Evolutionary conservation across 2,113 vertebrate species (phyloP), one percentile per base, ranked within the genome.

Genomic region (Carassius carassius): DNA sequence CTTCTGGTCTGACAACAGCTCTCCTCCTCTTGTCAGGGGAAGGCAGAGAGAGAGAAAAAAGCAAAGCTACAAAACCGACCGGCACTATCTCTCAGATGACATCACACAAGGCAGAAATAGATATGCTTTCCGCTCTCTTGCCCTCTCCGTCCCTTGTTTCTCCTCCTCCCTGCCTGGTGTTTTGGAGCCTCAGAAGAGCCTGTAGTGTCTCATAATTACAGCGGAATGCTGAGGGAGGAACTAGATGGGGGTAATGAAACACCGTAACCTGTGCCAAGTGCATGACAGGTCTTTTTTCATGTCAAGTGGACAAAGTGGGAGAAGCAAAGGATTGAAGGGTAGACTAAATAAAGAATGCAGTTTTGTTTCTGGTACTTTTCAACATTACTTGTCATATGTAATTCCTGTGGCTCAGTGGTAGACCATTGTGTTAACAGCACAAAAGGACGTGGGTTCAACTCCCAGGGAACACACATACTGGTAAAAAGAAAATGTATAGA

Each of bases 71-170:
- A 83, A 85, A 29, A 78, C 84, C 80, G 9, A 49, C 89, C 90
- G 89, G 90, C 90, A 91, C 91, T 89, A 29, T 29, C 89, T 90
- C 88, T 90, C 82, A 79, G 88, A 91, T 91, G 95, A 95, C 94
- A 94, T 95, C 94, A 95, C 91, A 89, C 63, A 8, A 65, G 72
- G 86, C 92, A 88, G 92, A 92, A 93, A 89, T 86, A 92, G 89
- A 91, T 86, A 88, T 70, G 80, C 90, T 82, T 84, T 65, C 74
- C 19, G 37, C 82, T 75, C 35, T 44, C 56, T 70, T 72, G 77
- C 85, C n/a, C 73, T 79, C 70, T 51, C 7, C 69, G 14, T 70
- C 41, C n/a, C 35, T 54, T 84, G 19, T 37, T 65, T 77, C 79
- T 87, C 80, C 79, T 47, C 82, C 69, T 63, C 82, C 80, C 60